phyloP scores from a whole-genome alignment of 2,888 invertebrate species.

The Drosophila phalerata region DNA sequence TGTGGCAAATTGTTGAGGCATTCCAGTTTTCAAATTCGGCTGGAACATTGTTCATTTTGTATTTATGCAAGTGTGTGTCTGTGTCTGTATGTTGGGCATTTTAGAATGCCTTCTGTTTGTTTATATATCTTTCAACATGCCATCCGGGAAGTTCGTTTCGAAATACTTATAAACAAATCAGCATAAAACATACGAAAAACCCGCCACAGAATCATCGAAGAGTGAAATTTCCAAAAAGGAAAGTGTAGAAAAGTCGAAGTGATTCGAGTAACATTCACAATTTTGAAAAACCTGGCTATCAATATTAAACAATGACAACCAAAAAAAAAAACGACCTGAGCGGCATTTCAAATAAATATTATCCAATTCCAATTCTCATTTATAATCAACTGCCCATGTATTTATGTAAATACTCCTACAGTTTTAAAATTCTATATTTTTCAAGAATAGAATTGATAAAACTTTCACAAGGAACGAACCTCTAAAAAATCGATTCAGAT shows the following conservation, averaged over 20 bases:
- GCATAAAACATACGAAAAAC: conserved; percentile 72
- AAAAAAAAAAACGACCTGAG: not conserved
- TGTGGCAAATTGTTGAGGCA: conserved; percentile 50
- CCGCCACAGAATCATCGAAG: conserved; percentile 37
- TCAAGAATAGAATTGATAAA: not conserved
- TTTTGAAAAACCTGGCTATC: not conserved
- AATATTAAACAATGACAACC: not conserved
- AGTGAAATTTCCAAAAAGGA: conserved; percentile 48
- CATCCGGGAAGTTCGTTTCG: conserved; percentile 83
- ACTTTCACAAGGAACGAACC: too few species aligned
- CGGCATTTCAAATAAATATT: not conserved
- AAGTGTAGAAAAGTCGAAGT: conserved; percentile 35
- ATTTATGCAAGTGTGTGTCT: conserved; percentile 16
- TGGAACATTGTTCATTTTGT: conserved; percentile 43
- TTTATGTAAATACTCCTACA: not conserved
- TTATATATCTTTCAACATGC: conserved; percentile 82
- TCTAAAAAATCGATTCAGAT: too few species aligned
- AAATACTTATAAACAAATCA: conserved; percentile 81
- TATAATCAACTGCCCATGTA: not conserved
- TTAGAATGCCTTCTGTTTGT: conserved; percentile 74
- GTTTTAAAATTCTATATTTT: not conserved
- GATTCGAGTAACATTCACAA: conserved; percentile 19
- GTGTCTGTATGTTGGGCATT: conserved; percentile 41
- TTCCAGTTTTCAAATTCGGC: conserved; percentile 14
- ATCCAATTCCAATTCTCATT: not conserved